A percentile compares a stretch with the other conserved stretches of the same genome.
Conservation (phyloP, 1,140 invertebrate species). For the Heliconius hewitsoni region DNA sequence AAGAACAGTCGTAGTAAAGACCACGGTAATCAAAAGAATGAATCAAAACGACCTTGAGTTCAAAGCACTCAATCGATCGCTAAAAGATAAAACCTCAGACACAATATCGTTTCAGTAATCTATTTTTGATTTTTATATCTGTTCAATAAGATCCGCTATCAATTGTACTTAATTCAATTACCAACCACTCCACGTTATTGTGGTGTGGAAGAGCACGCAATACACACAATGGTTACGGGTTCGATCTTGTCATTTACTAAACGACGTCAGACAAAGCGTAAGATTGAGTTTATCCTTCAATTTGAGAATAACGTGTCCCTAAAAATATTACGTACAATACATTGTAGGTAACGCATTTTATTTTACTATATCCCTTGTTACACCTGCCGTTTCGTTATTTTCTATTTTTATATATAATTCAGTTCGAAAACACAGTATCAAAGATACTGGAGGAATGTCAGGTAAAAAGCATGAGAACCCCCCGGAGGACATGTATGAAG, state of each 20-base stretch:
- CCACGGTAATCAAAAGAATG: conserved; percentile 26
- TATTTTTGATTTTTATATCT: background rate
- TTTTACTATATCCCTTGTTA: too few species aligned
- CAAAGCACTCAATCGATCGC: conserved; percentile 19
- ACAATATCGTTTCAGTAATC: conserved; percentile 5
- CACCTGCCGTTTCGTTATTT: too few species aligned
- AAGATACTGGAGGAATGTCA: too few species aligned
- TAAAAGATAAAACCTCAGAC: background rate
- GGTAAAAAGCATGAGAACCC: too few species aligned
- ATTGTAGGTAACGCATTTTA: too few species aligned
- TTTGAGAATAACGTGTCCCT: too few species aligned
- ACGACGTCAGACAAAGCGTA: too few species aligned
- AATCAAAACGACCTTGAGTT: conserved; percentile 35
- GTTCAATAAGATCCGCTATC: background rate
- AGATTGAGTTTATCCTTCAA: too few species aligned
- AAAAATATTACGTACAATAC: too few species aligned
- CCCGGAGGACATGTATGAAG: too few species aligned
- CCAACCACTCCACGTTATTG: background rate
- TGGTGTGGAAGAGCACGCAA: background rate
- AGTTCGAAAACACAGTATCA: too few species aligned
- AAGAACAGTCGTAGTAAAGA: conserved; percentile 1
- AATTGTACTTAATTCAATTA: background rate
- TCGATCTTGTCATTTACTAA: background rate
- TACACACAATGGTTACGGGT: background rate
- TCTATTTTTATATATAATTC: too few species aligned